Base-by-base conservation (phyloP, 1,140 invertebrate species). In the Marisa cornuarietis region DNA sequence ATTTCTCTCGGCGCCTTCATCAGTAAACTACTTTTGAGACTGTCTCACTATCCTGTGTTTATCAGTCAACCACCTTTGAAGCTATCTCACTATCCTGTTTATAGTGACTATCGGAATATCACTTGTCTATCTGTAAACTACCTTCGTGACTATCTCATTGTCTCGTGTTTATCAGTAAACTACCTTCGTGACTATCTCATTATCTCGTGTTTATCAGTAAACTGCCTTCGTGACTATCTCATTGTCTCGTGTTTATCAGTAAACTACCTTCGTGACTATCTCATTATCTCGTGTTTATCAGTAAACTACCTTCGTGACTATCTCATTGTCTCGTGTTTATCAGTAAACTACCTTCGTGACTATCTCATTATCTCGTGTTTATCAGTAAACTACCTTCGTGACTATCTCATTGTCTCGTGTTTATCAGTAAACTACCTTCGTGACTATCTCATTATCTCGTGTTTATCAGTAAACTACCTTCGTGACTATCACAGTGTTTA, bases 381-480 rank as follows among this genome's bases (percentile, higher is more conserved):
- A 13, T 20, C 13, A 16, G 2, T 6, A 31, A 16, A 14, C 24
- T 31, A 16, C 52, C 69, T 71, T 51, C 42, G 31, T 51, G n/a
- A n/a, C 26, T 71, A 31, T 71, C 69, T n/a, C n/a, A 49, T n/a
- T n/a, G n/a, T n/a, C n/a, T n/a, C n/a, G 8, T 71, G 31, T 71
- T 20, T 49, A 18, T 49, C 13, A 16, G 2, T 6, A 31, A 16
- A 14, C 24, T 31, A 16, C 52, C 69, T 71, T 51, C 42, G 31
- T 51, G n/a, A n/a, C 31, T 42, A 42, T 42, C 31, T 2, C 5
- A 42, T 5, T 42, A 42, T 69, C 13, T 13, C 14, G 66, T 69
- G 24, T n/a, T 69, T 69, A 13, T 20, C 13, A 16, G 2, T 6
- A 31, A 16, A 14, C 24, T 31, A 16, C 52, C 69, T 71, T 51